Percentiles rank a stretch among this genome's conserved stretches.
Conservation (phyloP, 2,113 vertebrate genomes). For the Seriola aureovittata region DNA sequence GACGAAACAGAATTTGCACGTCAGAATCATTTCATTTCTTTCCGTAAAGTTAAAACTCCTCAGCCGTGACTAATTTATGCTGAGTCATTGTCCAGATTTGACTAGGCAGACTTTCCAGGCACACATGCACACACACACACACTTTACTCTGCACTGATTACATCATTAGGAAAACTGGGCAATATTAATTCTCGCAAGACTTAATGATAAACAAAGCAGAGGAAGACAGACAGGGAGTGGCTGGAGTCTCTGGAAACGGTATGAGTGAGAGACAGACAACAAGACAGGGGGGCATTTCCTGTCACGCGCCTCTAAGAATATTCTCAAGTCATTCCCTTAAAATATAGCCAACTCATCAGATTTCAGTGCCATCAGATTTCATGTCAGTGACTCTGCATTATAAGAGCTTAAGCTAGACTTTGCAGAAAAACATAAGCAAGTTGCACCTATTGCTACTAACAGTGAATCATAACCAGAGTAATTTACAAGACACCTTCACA, state of each 20-base stretch:
- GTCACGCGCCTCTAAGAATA: slow-evolving; percentile 40
- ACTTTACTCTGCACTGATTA: slow-evolving; percentile 25
- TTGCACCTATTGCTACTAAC: background rate
- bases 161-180: slow-evolving; percentile 36
- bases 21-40: background rate
- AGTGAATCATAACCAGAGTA: background rate
- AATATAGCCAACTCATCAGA: slow-evolving; percentile 41
- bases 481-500: background rate
- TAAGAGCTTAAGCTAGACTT: background rate
- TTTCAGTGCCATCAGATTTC: background rate
- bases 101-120: slow-evolving; percentile 18
- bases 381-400: background rate
- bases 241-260: background rate
- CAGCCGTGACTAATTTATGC: background rate
- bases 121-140: slow-evolving; percentile 10
- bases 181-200: slow-evolving; percentile 3
- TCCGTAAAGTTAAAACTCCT: background rate
- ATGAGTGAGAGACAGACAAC: slow-evolving; percentile 21
- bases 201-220: slow-evolving; percentile 14
- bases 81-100: slow-evolving; percentile 8
- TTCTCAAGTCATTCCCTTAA: slow-evolving; percentile 30
- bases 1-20: background rate
- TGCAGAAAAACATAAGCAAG: background rate
- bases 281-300: slow-evolving; percentile 39
- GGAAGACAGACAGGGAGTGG: background rate